Base-by-base conservation (phyloP, 2,888 invertebrate species). In the Resseliella maxima region DNA sequence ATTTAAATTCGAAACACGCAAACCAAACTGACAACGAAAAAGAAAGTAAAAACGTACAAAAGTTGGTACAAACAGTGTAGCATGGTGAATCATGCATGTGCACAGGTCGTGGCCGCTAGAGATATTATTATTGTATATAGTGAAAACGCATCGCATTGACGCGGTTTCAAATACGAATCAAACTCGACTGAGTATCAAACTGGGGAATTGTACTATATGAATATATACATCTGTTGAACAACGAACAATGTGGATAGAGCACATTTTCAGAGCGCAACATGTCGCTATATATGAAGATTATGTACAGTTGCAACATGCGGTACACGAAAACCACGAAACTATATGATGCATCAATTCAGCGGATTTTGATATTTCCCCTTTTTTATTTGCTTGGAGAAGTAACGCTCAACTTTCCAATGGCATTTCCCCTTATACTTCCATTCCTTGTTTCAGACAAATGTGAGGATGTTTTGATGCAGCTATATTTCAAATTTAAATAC, bases 1-100 rank as follows among this genome's bases (percentile, higher is more conserved):
- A 72, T 72, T 72, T 72, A 31, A 72, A 72, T 72, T 72, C 72
- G 72, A 72, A 72, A 72, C 72, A 72, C 72, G 72, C 72, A 72
- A 72, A 31, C 31, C 15, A 31, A 72, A 59, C n/a, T 59, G 59
- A 59, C 59, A 59, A 59, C 15, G 2, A 72, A 35, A 72, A 72
- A 72, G 72, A 72, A 72, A 72, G 72, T 72, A 27, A 72, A 72
- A 72, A 72, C 59, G 24, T 59, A 27, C 59, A n/a, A n/a, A n/a
- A n/a, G 59, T 3, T 59, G 1, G 12, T 24, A 59, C 59, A 59
- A 59, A 24, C 24, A 59, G 24, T 59, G 6, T n/a, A 24, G 24
- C 12, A 24, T 24, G 59, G 59, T 59, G 59, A 59, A 24, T 59
- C 59, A 59, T 59, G 24, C 59, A 15, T 59, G 59, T 27, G 15